Percentiles rank a stretch among this genome's conserved stretches.
Conservation (phyloP, 2,888 invertebrate species). For the Dorcus parallelipipedus region DNA sequence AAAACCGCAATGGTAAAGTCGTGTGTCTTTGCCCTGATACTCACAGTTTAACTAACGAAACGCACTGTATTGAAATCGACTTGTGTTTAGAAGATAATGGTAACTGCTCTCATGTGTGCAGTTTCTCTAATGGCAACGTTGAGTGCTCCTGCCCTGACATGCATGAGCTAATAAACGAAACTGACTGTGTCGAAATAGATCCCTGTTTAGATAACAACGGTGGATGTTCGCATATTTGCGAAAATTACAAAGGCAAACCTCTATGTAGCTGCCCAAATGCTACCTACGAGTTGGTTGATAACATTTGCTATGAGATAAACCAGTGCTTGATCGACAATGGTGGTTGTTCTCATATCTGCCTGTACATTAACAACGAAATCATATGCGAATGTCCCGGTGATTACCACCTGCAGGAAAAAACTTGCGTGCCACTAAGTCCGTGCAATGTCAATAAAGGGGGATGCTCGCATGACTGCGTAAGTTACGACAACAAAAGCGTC, state of each 20-base stretch:
- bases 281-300: constrained; percentile 48
- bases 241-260: constrained; percentile 21
- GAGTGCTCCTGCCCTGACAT: constrained; percentile 13
- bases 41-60: constrained; percentile 9
- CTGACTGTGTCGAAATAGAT: constrained; percentile 28
- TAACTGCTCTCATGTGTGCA: constrained; percentile 56
- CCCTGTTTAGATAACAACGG: constrained; percentile 47
- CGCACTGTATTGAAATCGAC: constrained; percentile 18
- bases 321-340: constrained; percentile 49
- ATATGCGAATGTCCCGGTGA: constrained; percentile 35
- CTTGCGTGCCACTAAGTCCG: constrained; percentile 46
- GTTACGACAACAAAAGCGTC: constrained; percentile 36
- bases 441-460: constrained; percentile 52
- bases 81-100: constrained; percentile 44
- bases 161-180: constrained; percentile 45
- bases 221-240: constrained; percentile 38
- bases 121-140: constrained; percentile 49
- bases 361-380: constrained; percentile 42
- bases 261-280: constrained; percentile 53
- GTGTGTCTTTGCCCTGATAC: constrained; percentile 2
- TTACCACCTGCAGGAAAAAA: constrained; percentile 32
- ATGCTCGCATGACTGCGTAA: constrained; percentile 39
- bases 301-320: constrained; percentile 22
- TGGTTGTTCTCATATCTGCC: constrained; percentile 56
- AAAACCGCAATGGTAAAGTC: constrained; percentile 44